phyloP scores from a whole-genome alignment of 30 jellyfish, hydroid and myxozoan species.

The Morbakka virulenta region DNA sequence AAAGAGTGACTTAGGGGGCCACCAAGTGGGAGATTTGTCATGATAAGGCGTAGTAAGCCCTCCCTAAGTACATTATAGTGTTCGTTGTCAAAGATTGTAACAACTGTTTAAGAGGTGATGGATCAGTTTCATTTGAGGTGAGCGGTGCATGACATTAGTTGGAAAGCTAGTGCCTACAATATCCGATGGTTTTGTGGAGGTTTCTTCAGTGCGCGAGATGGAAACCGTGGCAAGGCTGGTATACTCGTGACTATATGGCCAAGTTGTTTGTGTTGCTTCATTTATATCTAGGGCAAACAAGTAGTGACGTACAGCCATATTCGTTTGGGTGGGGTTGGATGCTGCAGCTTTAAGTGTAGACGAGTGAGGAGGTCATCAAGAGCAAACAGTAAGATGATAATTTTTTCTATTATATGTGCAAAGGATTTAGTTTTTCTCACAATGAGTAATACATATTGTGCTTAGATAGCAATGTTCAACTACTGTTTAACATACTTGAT shows the following conservation, averaged over 20 bases:
- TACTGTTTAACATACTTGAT: not conserved
- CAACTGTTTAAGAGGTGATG: conserved; percentile 12
- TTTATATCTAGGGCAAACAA: conserved; percentile 44
- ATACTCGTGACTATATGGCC: conserved; percentile 17
- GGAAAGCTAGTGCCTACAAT: conserved; percentile 25
- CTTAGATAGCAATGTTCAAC: no score
- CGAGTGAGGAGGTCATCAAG: conserved; percentile 41
- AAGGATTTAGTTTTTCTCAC: not conserved
- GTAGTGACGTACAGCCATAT: conserved; percentile 3
- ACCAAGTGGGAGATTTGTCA: not conserved
- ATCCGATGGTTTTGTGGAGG: conserved; percentile 21
- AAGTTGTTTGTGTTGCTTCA: no score
- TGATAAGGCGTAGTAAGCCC: not conserved
- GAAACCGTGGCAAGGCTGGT: conserved; percentile 3
- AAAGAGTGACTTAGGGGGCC: conserved; percentile 25
- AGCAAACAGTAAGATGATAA: conserved; percentile 24
- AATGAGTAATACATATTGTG: conserved; percentile 2
- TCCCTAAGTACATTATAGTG: conserved; percentile 5
- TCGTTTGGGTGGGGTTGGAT: conserved; percentile 31
- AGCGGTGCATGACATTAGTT: no score
- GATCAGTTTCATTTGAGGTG: conserved; percentile 36
- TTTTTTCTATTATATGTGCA: not conserved
- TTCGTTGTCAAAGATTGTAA: no score
- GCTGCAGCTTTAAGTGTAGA: conserved; percentile 36
- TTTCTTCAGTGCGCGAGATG: not conserved